These are phyloP conservation scores for Timema podura DNA, from an alignment of 2,888 invertebrate genomes.

Conservation along the genomic window DNA sequence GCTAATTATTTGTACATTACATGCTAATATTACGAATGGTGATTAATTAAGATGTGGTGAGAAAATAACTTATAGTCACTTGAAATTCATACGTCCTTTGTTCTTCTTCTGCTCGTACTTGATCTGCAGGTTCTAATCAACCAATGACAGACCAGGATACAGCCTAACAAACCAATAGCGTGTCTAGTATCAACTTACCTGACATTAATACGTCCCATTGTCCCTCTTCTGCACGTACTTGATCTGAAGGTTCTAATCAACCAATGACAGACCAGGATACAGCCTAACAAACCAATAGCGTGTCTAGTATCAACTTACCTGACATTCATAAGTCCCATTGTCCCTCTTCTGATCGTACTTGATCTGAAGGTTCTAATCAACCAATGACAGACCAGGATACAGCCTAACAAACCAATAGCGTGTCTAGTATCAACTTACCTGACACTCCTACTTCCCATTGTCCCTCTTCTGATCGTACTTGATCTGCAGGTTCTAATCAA, in stretches of 20 bases:
- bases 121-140: constrained; percentile 92
- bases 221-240: constrained; percentile 91
- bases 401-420: no score
- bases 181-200: constrained; percentile 55
- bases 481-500: constrained; percentile 88
- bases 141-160: constrained; percentile 39
- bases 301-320: constrained; percentile 55
- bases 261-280: no score
- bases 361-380: constrained; percentile 92
- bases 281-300: no score
- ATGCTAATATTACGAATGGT: no score
- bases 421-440: constrained; percentile 55
- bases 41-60: no score
- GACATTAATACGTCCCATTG: constrained; percentile 91
- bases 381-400: constrained; percentile 39
- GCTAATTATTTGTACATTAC: no score
- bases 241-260: constrained; percentile 88
- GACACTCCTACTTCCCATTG: constrained; percentile 91
- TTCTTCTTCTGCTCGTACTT: constrained; percentile 91
- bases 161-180: no score
- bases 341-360: constrained; percentile 91
- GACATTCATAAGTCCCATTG: constrained; percentile 91
- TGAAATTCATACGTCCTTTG: constrained; percentile 94
- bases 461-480: constrained; percentile 91
- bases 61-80: constrained; percentile 54